Percentiles rank a stretch among this genome's conserved stretches.
These are phyloP conservation scores for Tachysurus fulvidraco DNA, from an alignment of 2,113 vertebrate genomes.

Conservation along the genomic window DNA sequence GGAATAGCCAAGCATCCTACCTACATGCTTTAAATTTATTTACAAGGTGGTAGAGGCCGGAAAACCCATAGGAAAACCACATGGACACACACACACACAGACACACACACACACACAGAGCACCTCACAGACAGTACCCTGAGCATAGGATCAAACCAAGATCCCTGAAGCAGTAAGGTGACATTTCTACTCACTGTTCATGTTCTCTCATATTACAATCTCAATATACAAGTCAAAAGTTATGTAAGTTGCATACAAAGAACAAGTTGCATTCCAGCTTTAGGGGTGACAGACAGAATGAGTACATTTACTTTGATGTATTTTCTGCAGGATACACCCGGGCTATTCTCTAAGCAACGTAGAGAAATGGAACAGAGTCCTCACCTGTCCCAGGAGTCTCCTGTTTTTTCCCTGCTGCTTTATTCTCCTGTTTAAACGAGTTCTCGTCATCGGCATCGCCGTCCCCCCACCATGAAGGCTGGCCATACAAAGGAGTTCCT, in stretches of 20 bases:
- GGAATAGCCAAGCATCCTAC: background rate
- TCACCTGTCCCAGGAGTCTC: slow-evolving; percentile 79
- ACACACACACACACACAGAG: background rate
- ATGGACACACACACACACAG: background rate
- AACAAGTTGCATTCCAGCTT: background rate
- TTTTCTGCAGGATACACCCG: background rate
- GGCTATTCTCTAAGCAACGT: background rate
- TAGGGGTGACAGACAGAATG: background rate
- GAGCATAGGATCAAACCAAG: background rate
- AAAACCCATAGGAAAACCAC: background rate
- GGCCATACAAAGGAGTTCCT: slow-evolving; percentile 93
- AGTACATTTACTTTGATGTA: background rate
- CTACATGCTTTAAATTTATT: background rate
- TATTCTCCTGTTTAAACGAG: slow-evolving; percentile 83
- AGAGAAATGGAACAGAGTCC: background rate
- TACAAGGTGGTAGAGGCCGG: background rate
- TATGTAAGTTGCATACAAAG: background rate
- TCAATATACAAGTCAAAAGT: background rate
- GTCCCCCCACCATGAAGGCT: slow-evolving; percentile 98
- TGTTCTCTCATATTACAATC: background rate
- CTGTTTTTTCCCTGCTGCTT: slow-evolving; percentile 78
- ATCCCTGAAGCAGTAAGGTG: background rate
- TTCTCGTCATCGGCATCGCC: slow-evolving; percentile 89
- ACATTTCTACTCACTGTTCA: background rate
- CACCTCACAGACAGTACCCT: background rate